Base-by-base conservation (phyloP, 2,797 vertebrate genomes). In the Heterohyrax brucei region DNA sequence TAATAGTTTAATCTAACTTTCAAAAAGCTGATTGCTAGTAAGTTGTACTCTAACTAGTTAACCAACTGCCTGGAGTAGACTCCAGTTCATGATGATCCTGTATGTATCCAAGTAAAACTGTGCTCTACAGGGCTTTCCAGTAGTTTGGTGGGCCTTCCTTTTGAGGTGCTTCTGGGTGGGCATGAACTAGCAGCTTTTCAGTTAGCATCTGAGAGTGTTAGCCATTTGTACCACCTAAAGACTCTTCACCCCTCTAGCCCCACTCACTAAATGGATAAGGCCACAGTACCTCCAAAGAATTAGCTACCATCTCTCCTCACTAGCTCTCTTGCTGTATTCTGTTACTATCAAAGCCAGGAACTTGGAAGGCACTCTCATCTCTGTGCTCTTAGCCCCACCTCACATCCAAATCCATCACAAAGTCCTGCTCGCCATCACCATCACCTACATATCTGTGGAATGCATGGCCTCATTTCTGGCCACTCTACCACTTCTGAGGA, bases 401-500 rank as follows among this genome's bases (percentile, higher is more conserved):
- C 79, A 28, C 44, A 62, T 70, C 82, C 28, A 76, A 76, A 66
- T 80, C 81, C 28, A 77, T 88, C 46, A 89, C 80, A 50, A 86
- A 68, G 0, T 28, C 61, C 61, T 39, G 39, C 39, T 39, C 39
- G 39, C 39, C 39, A 39, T 39, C 39, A 39, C 12, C 73, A 46
- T 73, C 68, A 44, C 61, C 48, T 79, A 83, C 59, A 48, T 73
- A 18, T 77, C 83, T 72, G 61, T 70, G 59, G 53, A 95, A 88
- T 82, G 78, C n/a, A 73, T 14, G 26, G 33, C 33, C 14, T 80
- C 50, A 39, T 59, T 92, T 95, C 76, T 76, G 75, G 73, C 44
- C 33, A 76, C 53, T 92, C 70, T 76, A 6, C 33, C 64, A 30
- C 53, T 88, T 85, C 50, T 93, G 72, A 95, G 50, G 46, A 91